Evolutionary conservation across 2,888 invertebrate species (phyloP), one percentile per base, ranked within the genome.

Genomic region (Scelioninae gen. 1): DNA sequence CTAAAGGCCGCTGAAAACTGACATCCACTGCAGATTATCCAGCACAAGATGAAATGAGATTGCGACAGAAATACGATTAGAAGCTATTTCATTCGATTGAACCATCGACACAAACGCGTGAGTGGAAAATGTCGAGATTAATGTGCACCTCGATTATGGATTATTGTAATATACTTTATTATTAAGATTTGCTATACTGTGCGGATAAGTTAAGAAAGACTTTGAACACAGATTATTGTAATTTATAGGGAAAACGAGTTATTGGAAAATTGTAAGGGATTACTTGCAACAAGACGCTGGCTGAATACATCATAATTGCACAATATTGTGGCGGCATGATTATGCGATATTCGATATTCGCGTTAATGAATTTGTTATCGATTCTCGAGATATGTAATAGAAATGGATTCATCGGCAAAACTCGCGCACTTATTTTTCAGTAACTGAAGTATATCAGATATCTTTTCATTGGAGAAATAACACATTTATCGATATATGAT

Each of bases 1-100:
- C 62, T 65, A 49, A 56, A 71, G 71, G 47, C 65, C n/a, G 65
- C 16, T 75, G 65, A 75, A 75, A 63, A 75, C 49, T 75, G 75
- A 65, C 75, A 65, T 75, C 32, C 56, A 31, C 56, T 65, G 47
- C 56, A 47, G 75, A 65, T 65, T 65, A 75, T 75, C 65, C 65
- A 65, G 31, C 56, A 45, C 45, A 63, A 65, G 65, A 74, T 74
- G 45, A 74, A 74, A 74, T 55, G 74, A 65, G 56, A 56, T 65
- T 75, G 58, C 58, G 5, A 65, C 75, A 56, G 65, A 56, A 58
- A 75, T 75, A 58, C 38, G 75, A 75, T 75, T 56, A 75, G 45
- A 75, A 47, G 29, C 45, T 47, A 58, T 75, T 75, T 56, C 23
- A 75, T 65, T 47, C 40, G 38, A 63, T 53, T 55, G 34, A 15